A percentile compares a stretch with the other conserved stretches of the same genome.
Evolutionary conservation across 2,113 vertebrate species (phyloP).

Genomic region (Corydoras maculifer): DNA sequence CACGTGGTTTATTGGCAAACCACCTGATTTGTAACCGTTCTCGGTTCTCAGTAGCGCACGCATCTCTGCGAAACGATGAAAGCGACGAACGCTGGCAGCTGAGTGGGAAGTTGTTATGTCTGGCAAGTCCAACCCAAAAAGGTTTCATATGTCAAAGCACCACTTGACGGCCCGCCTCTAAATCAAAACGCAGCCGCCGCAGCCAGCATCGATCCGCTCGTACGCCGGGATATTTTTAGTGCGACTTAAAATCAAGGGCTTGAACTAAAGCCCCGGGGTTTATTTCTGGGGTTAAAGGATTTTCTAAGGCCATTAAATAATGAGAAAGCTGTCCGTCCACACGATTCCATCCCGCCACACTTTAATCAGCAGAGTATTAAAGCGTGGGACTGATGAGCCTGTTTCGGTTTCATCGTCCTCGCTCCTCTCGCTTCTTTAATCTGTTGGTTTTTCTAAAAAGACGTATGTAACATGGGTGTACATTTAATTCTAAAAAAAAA

Average conservation of each 20-base stretch:
- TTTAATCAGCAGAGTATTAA: not conserved
- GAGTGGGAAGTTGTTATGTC: not conserved
- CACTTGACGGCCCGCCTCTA: not conserved
- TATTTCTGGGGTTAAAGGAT: not conserved
- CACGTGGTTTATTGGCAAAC: too few relatives aligned
- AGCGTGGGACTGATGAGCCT: not conserved
- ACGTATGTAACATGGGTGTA: too few relatives aligned
- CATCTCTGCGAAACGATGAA: too few relatives aligned
- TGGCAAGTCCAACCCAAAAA: not conserved
- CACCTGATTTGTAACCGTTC: too few relatives aligned
- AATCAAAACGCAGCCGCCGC: conserved; percentile 12
- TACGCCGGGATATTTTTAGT: not conserved
- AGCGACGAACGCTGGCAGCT: not conserved
- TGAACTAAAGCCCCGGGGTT: not conserved
- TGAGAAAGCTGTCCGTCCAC: not conserved
- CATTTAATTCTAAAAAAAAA: too few relatives aligned
- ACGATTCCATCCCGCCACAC: not conserved
- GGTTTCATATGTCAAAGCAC: not conserved
- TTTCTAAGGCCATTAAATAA: not conserved
- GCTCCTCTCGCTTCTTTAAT: too few relatives aligned
- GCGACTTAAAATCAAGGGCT: not conserved
- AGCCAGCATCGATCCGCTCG: not conserved
- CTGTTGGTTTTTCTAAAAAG: too few relatives aligned
- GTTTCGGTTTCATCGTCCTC: not conserved
- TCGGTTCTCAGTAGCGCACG: too few relatives aligned